phyloP scores from a whole-genome alignment of 2,888 invertebrate genomes.

The Theodoxus fluviatilis region DNA sequence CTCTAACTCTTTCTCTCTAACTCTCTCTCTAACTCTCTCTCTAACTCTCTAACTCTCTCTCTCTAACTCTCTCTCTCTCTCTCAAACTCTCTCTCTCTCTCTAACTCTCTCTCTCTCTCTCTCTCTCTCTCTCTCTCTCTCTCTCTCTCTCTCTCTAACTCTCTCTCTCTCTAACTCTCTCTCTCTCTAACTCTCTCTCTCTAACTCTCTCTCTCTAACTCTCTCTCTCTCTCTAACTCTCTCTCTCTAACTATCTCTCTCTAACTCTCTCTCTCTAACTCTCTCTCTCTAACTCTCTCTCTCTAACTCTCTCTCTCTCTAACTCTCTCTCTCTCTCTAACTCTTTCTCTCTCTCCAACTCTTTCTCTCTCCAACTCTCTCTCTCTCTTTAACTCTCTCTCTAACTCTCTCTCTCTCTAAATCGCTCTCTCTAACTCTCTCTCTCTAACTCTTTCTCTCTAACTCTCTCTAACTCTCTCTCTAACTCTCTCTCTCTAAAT shows the following conservation, averaged over 20 bases:
- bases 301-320: neutral
- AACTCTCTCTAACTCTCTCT: neutral
- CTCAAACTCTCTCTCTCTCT: neutral
- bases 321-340: neutral
- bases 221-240: neutral
- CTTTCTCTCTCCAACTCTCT: neutral
- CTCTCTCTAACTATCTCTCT: neutral
- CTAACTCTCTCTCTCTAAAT: neutral
- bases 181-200: neutral
- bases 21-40: slow-evolving; percentile 10
- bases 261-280: neutral
- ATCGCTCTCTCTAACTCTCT: neutral
- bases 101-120: slow-evolving; percentile 17
- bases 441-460: neutral
- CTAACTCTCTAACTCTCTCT: neutral
- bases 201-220: neutral
- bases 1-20: no score
- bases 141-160: neutral
- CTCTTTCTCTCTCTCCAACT: neutral
- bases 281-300: neutral
- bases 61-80: slow-evolving; percentile 5
- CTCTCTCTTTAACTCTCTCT: neutral
- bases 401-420: neutral
- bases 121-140: neutral
- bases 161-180: neutral